Base-by-base conservation (phyloP, 2,888 invertebrate genomes). In the Drosophila peninsularis region DNA sequence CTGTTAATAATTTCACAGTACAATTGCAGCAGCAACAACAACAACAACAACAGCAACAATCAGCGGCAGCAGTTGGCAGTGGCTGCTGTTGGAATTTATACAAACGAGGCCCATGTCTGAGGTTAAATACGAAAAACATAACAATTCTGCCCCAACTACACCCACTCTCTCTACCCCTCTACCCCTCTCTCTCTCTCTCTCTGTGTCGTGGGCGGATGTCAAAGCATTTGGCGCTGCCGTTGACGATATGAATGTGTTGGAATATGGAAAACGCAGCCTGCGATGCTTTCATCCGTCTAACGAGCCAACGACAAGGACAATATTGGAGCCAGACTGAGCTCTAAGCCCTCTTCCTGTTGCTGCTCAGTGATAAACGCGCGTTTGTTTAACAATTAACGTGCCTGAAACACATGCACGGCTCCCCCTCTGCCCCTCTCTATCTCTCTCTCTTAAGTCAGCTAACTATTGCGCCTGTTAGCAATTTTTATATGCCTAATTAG, bases 351-450 rank as follows among this genome's bases (percentile, higher is more conserved):
- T 65, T 62, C 64, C n/a, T 62, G 44, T 32, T 76, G 65, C 45
- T 64, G 50, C 76, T 85, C 89, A 88, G 88, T 90, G 91, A 90
- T 90, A 90, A 90, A 90, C 90, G 90, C 83, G 79, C 83, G 83
- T 91, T 90, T 90, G 91, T 85, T 90, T 90, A 90, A 89, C 91
- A 91, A 91, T 91, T 91, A 91, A 82, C 80, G 78, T 78, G 79
- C 79, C 80, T 81, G 90, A 86, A 90, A 87, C 91, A 90, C 89
- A 87, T 91, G 90, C 90, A 72, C 52, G 54, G 24, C 52, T 7
- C n/a, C 14, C n/a, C 5, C 36, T 21, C 42, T 4, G 54, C 24
- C 34, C 19, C 42, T 7, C 58, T 30, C 27, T 14, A 13, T 10
- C 17, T 10, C 19, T 2, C 44, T 10, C 27, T 44, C 19, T 41